Conservation (phyloP, 2,888 invertebrate species). For the Heliconius aoede region DNA sequence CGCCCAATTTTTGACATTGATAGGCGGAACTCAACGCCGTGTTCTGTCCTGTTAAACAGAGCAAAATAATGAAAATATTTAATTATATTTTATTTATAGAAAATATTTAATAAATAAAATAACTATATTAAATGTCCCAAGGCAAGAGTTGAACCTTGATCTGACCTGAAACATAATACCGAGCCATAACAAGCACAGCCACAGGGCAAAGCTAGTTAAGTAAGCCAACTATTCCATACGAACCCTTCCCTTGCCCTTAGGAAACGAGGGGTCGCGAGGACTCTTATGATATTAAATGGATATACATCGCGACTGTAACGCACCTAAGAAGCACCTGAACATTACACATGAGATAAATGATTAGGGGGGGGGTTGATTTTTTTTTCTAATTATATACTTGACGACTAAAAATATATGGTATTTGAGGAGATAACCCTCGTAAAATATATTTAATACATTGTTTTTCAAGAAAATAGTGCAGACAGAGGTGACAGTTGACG, state of each 20-base stretch:
- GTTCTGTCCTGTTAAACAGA: no score
- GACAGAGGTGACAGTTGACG: no score
- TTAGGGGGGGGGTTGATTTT: conserved; percentile 2
- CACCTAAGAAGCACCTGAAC: conserved; percentile 12
- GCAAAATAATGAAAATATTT: no score
- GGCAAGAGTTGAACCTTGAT: conserved; percentile 6
- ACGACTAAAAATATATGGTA: not conserved
- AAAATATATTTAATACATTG: no score
- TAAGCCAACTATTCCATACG: conserved; percentile 4
- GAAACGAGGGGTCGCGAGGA: conserved; percentile 29
- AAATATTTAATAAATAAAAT: not conserved
- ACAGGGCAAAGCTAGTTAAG: conserved; percentile 11
- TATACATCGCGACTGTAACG: conserved; percentile 20
- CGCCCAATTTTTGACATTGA: no score
- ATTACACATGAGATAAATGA: not conserved
- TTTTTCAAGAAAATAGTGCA: no score
- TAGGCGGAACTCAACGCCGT: no score
- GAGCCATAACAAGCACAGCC: not conserved
- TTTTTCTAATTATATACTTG: conserved; percentile 15
- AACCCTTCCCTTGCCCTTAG: conserved; percentile 29
- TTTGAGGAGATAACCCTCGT: no score
- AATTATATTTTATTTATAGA: no score
- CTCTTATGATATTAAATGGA: conserved; percentile 31
- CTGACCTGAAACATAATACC: conserved; percentile 5
- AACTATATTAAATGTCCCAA: not conserved